Conservation (phyloP, 2,888 invertebrate species). For the Melipona bicolor region DNA sequence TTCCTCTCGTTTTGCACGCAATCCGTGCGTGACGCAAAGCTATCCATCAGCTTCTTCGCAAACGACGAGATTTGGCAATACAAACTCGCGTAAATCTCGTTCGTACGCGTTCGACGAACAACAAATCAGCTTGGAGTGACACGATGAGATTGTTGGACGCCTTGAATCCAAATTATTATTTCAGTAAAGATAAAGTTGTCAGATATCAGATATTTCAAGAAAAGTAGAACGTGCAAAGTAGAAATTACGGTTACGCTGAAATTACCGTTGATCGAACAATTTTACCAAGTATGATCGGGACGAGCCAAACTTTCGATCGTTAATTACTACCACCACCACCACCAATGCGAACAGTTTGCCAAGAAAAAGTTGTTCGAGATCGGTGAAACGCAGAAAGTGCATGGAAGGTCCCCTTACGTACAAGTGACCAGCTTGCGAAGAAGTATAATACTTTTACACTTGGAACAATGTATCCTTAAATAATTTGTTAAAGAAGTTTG, state of each 20-base stretch:
- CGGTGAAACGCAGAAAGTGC: conserved; percentile 71
- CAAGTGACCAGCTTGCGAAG: conserved; percentile 11
- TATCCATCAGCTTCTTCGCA: not conserved
- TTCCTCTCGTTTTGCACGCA: conserved; percentile 32
- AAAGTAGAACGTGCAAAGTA: conserved; percentile 25
- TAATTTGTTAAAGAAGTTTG: not conserved
- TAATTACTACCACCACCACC: conserved; percentile 67
- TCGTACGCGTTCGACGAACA: conserved; percentile 27
- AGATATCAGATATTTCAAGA: not conserved
- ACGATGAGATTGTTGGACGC: not conserved
- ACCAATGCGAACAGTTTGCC: conserved; percentile 4
- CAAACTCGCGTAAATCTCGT: conserved; percentile 18
- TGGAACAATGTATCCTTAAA: not conserved
- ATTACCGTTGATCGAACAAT: conserved; percentile 39
- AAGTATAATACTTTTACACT: not conserved
- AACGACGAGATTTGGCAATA: conserved; percentile 4
- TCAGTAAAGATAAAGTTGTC: not conserved
- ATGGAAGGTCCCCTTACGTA: conserved; percentile 12
- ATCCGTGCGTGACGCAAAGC: conserved; percentile 44
- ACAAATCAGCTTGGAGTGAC: not conserved
- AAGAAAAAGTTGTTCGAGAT: conserved; percentile 71
- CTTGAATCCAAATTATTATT: not conserved
- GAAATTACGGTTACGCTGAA: conserved; percentile 26
- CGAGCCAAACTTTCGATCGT: conserved; percentile 71
- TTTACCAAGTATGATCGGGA: conserved; percentile 51